Base-by-base conservation (phyloP, 2,888 invertebrate genomes). In the Tethea ocularis region DNA sequence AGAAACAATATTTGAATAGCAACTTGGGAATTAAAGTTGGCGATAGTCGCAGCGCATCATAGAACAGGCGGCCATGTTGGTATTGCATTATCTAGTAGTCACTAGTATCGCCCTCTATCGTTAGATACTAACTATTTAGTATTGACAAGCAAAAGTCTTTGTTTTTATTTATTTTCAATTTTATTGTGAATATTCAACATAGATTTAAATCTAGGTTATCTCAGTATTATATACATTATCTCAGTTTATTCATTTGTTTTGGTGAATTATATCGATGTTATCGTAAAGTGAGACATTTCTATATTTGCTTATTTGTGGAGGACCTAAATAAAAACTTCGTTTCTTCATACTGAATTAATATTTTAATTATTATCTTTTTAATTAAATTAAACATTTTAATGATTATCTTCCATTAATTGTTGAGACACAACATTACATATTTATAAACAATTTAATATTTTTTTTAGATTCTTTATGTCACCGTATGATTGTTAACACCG, bases 1-100 rank as follows among this genome's bases (percentile, higher is more conserved):
- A 10, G 20, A 46, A n/a, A n/a, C n/a, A n/a, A n/a, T n/a, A n/a
- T n/a, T n/a, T n/a, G n/a, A n/a, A n/a, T n/a, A 20, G 41, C 41
- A 20, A 0, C 20, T 20, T 46, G 10, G 10, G 10, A 2, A 46
- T 46, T 46, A 8, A 10, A 46, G 20, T 46, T 46, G 20, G 20
- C 46, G 24, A 33, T n/a, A 41, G 41, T 57, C 56, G 22, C 53
- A 57, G 54, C 56, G 22, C 53, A 57, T 55, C 20, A 24, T 57
- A 33, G 33, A 17, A 4, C 15, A 13, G 66, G 77, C 83, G 64
- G 89, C 90, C 90, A 90, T 90, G 73, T 90, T 90, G 85, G 66
- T 81, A 82, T 82, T 78, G 63, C 54, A 58, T 61, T 59, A 66
- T 69, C 68, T 72, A 69, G 66, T 41, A 54, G 61, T 56, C 51